Base-by-base conservation (phyloP, 2,888 invertebrate genomes). In the Plebejus argus region DNA sequence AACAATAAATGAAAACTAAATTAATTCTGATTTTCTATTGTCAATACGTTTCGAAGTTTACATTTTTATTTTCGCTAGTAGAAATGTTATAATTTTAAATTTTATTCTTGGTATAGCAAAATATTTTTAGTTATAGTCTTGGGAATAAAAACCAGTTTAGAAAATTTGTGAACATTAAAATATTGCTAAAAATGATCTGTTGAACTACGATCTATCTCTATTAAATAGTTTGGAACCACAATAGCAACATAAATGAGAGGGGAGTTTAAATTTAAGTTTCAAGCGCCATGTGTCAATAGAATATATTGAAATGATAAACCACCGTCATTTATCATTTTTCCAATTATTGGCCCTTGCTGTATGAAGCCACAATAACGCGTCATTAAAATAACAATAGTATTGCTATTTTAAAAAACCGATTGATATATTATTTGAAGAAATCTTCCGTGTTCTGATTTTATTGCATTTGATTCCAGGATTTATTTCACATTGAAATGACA, bases 291-390 rank as follows among this genome's bases (percentile, higher is more conserved):
- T 88, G 87, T 90, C 91, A 89, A 90, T 90, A 89, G 88, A 87
- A 87, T 89, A 89, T 89, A 86, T 86, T 88, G 86, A 86, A 77
- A 76, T 80, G 87, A 86, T 87, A 87, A 90, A 88, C 85, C 84
- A 82, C 83, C 83, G 85, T 90, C 93, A 93, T 92, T 91, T 91
- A 93, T 93, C 93, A 94, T 93, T 84, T 84, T 78, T 87, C 88
- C 71, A 81, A 80, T 78, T 78, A 77, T 76, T 78, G 76, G 76
- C 49, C 74, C 74, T 53, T 49, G 66, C 66, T 49, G 18, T 18
- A 74, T 3, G 49, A 53, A 74, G 53, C 53, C 23, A 49, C 74
- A 53, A 74, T 74, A 49, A 28, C 28, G 18, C 18, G 53, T 72
- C 45, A 72, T 72, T 72, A 72, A 39, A 72, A 45, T 72, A 39